Percentiles rank a stretch among this genome's conserved stretches.
Conservation (phyloP, 2,113 vertebrate species). For the Carettochelys insculpta region DNA sequence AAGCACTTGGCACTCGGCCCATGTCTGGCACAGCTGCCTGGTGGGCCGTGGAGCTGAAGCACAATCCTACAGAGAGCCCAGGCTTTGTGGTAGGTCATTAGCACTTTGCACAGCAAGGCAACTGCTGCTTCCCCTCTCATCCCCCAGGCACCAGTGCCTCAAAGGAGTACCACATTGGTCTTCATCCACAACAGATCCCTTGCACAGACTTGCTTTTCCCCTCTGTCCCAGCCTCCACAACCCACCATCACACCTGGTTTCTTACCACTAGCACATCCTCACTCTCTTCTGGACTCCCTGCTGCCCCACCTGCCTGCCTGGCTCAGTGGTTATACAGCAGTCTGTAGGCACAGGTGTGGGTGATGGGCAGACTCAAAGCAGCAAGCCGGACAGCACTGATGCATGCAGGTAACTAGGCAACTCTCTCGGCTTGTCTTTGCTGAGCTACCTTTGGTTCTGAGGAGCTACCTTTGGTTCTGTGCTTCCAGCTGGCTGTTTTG, state of each 20-base stretch:
- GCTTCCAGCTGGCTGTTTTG: too few relatives aligned
- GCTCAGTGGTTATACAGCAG: background rate
- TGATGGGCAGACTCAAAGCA: background rate
- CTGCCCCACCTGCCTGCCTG: background rate
- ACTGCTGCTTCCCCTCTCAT: background rate
- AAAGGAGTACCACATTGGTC: background rate
- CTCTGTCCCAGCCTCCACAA: background rate
- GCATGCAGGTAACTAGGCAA: background rate
- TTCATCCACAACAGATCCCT: background rate
- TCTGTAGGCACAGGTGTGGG: rapidly evolving
- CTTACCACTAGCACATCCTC: background rate
- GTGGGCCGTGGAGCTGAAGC: background rate
- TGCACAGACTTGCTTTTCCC: background rate
- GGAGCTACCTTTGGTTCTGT: too few relatives aligned
- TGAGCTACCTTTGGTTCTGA: background rate
- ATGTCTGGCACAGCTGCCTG: background rate
- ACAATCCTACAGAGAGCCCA: background rate
- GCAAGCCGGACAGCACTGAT: background rate
- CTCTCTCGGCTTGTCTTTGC: background rate
- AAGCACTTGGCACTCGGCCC: background rate
- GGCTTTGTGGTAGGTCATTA: background rate
- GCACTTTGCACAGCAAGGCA: background rate
- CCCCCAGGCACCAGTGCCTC: background rate
- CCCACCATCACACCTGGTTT: background rate
- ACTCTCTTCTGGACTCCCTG: too few relatives aligned